Percentiles rank a stretch among this genome's conserved stretches.
phyloP scores from a whole-genome alignment of 2,113 vertebrate species.

The Alouatta palliata region DNA sequence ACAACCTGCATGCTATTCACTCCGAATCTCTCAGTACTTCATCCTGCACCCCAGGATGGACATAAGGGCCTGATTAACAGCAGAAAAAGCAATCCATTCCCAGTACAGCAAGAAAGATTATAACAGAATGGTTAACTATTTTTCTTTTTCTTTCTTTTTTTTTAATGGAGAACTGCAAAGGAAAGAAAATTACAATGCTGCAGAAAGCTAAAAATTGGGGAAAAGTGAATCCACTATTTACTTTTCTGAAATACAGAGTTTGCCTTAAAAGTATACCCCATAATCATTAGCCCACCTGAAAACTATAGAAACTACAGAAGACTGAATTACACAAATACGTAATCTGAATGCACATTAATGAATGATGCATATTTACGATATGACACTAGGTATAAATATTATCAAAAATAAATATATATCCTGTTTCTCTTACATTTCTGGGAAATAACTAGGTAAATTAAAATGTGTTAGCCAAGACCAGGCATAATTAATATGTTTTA shows the following conservation, averaged over 20 bases:
- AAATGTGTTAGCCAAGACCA: not conserved
- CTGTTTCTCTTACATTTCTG: not conserved
- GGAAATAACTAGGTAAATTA: not conserved
- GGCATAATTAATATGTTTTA: not conserved
- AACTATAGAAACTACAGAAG: not conserved
- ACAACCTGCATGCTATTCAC: not conserved
- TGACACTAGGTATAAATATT: not conserved
- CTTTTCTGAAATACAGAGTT: slow-evolving; percentile 4
- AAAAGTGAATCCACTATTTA: not conserved
- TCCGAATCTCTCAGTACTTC: not conserved
- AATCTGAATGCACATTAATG: not conserved
- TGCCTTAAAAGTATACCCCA: not conserved
- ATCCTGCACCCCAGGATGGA: not conserved
- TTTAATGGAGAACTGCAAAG: slow-evolving; percentile 23
- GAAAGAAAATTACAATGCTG: not conserved
- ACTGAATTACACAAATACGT: not conserved
- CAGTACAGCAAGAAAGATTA: not conserved
- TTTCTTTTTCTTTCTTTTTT: not conserved
- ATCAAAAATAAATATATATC: not conserved
- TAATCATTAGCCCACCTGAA: not conserved
- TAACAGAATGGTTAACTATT: not conserved
- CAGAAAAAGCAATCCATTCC: not conserved
- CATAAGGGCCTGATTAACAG: not conserved
- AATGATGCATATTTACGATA: not conserved
- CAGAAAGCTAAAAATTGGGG: not conserved